phyloP scores from a whole-genome alignment of 1,140 invertebrate genomes.

The Pseudomyrmex pallidus region DNA sequence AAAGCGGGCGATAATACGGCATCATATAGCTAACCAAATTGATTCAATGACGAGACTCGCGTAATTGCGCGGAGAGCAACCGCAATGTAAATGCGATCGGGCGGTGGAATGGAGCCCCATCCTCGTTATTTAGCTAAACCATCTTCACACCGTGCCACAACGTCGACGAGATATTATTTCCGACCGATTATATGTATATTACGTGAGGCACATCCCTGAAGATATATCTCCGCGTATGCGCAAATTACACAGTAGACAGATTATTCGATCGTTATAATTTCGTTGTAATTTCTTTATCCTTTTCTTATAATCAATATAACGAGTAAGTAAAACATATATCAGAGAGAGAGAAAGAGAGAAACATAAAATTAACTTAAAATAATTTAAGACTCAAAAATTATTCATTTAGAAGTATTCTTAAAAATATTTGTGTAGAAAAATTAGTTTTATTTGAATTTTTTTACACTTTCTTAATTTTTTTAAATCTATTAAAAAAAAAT shows the following conservation, averaged over 20 bases:
- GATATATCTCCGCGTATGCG: neutral
- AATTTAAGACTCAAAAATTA: no score
- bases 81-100: conserved; percentile 66
- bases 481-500: neutral
- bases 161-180: conserved; percentile 2
- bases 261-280: neutral
- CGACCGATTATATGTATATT: neutral
- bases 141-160: conserved; percentile 1
- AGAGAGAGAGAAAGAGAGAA: no score
- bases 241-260: no score
- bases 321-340: no score
- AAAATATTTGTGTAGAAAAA: no score
- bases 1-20: conserved; percentile 67
- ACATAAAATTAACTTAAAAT: no score
- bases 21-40: conserved; percentile 70
- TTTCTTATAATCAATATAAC: no score
- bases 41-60: conserved; percentile 65
- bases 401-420: no score
- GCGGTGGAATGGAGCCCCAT: neutral
- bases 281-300: no score
- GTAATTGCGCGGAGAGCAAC: conserved; percentile 63
- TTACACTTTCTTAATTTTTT: no score
- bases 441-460: no score
- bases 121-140: conserved; percentile 36
- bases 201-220: neutral